Conservation (phyloP, 2,888 invertebrate genomes). For the Aproaerema taeniolella region DNA sequence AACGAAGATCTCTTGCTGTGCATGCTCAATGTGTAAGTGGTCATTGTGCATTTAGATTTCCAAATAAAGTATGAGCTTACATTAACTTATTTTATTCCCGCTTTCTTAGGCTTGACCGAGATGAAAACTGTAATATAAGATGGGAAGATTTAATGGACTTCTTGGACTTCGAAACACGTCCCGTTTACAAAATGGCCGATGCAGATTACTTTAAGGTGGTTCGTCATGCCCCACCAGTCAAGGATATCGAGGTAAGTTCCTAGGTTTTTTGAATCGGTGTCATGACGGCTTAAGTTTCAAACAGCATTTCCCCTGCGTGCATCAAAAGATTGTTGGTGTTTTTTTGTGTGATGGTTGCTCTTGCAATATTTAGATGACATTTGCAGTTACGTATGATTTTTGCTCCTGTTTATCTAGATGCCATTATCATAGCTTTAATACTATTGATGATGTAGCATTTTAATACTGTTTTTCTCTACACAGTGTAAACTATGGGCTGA, state of each 20-base stretch:
- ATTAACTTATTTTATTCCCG: too few species aligned
- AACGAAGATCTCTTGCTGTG: slow-evolving; percentile 81
- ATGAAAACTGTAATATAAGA: slow-evolving; percentile 80
- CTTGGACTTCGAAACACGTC: slow-evolving; percentile 80
- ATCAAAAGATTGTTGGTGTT: too few species aligned
- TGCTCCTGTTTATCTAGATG: too few species aligned
- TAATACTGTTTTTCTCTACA: too few species aligned
- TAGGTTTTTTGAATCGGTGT: background rate
- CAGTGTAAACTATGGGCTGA: slow-evolving; percentile 63
- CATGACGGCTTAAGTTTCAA: background rate
- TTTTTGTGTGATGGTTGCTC: too few species aligned
- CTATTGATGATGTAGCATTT: too few species aligned
- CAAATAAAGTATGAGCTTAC: too few species aligned
- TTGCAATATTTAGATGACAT: too few species aligned
- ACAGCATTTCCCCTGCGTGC: too few species aligned
- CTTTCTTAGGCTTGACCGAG: slow-evolving; percentile 76
- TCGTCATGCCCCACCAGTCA: slow-evolving; percentile 61
- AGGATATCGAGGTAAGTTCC: slow-evolving; percentile 57
- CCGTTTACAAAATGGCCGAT: slow-evolving; percentile 51
- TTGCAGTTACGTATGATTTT: too few species aligned
- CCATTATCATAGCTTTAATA: too few species aligned
- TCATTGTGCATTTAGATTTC: slow-evolving; percentile 21
- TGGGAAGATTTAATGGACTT: slow-evolving; percentile 84
- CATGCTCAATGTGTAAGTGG: slow-evolving; percentile 82
- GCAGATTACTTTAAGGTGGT: slow-evolving; percentile 53